Evolutionary conservation across 2,113 vertebrate genomes (phyloP).

Genomic region (Xiphophorus maculatus): DNA sequence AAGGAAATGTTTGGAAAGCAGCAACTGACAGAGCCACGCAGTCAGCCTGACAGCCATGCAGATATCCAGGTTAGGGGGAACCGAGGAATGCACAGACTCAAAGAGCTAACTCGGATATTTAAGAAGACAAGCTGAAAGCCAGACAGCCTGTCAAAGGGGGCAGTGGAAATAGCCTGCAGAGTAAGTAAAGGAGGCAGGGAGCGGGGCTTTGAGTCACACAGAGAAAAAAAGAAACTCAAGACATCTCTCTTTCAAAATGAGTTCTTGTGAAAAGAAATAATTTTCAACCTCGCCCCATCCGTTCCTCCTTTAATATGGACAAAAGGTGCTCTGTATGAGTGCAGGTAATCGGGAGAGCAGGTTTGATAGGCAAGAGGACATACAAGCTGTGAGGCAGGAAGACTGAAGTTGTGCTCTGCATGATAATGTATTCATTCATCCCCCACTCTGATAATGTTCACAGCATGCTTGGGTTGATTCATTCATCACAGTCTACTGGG

Average conservation of each 20-base stretch:
- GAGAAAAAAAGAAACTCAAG: conserved; percentile 21
- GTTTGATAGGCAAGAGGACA: conserved; percentile 63
- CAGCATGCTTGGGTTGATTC: conserved; percentile 68
- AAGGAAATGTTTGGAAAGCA: not conserved
- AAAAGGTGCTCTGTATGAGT: conserved; percentile 62
- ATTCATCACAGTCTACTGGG: conserved; percentile 71
- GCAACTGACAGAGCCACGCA: not conserved
- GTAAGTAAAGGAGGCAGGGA: conserved; percentile 21
- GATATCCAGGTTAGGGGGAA: conserved; percentile 3
- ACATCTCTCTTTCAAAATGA: conserved; percentile 36
- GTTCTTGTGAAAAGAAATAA: conserved; percentile 50
- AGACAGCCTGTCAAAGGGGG: conserved; percentile 39
- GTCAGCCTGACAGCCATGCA: conserved; percentile 28
- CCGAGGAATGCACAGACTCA: conserved; percentile 16
- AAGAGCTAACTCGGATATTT: conserved; percentile 47
- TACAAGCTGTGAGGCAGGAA: conserved; percentile 70
- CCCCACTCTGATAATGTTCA: conserved; percentile 67
- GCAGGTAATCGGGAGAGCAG: conserved; percentile 66
- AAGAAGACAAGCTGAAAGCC: conserved; percentile 41
- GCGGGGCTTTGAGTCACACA: not conserved
- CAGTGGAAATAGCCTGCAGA: conserved; percentile 34
- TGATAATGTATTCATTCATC: conserved; percentile 73
- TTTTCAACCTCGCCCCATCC: conserved; percentile 39
- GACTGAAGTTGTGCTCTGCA: conserved; percentile 64
- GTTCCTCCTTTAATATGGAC: conserved; percentile 49